These are phyloP conservation scores for Parnassius apollo DNA, from an alignment of 2,888 invertebrate genomes.

Conservation along the genomic window DNA sequence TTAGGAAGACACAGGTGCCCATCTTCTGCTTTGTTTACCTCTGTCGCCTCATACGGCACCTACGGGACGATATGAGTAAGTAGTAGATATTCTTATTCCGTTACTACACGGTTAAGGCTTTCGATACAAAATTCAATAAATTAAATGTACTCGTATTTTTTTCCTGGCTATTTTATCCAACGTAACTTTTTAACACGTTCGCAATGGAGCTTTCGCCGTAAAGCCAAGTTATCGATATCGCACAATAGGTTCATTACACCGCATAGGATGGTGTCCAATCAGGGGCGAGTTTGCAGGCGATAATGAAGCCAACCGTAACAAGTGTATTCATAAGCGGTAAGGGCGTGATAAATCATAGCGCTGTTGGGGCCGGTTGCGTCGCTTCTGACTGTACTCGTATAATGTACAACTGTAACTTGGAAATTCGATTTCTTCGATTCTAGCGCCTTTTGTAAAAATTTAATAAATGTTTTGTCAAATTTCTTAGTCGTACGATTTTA, in stretches of 20 bases:
- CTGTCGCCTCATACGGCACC: too few species aligned
- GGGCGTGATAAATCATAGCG: slow-evolving; percentile 74
- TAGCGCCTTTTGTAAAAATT: not conserved
- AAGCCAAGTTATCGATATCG: slow-evolving; percentile 36
- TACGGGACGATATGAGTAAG: too few species aligned
- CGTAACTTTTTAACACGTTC: not conserved
- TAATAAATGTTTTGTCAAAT: too few species aligned
- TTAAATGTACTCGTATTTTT: too few species aligned
- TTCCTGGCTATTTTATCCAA: not conserved
- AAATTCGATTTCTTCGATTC: slow-evolving; percentile 16
- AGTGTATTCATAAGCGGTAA: slow-evolving; percentile 77
- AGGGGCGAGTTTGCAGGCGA: slow-evolving; percentile 62
- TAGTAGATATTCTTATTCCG: too few species aligned
- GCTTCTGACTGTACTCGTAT: slow-evolving; percentile 42
- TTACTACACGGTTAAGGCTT: too few species aligned
- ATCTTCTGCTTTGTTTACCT: too few species aligned
- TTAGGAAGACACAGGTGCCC: too few species aligned
- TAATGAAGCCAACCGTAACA: slow-evolving; percentile 75
- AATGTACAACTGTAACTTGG: slow-evolving; percentile 24
- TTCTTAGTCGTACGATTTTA: too few species aligned
- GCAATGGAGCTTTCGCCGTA: slow-evolving; percentile 3
- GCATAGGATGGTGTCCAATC: slow-evolving; percentile 61
- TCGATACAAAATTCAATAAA: too few species aligned
- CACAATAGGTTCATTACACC: slow-evolving; percentile 68
- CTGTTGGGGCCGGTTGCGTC: slow-evolving; percentile 42